Evolutionary conservation across 2,113 vertebrate species (phyloP), one percentile per base, ranked within the genome.

Genomic region (Forbesichthys agassizii): DNA sequence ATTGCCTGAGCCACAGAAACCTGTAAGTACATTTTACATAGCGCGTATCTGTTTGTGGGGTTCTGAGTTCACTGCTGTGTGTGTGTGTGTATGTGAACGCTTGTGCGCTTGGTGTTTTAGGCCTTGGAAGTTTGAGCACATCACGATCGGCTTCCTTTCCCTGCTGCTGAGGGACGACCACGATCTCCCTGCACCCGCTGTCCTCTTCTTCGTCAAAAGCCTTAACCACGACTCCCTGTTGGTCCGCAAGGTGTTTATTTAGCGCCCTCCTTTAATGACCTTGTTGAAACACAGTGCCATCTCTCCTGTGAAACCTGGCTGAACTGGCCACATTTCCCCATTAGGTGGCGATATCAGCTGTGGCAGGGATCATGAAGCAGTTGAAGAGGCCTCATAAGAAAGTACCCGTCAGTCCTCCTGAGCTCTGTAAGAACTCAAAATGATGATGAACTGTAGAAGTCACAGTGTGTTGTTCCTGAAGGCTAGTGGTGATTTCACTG

Each of bases 101-200:
- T 6, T 48, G 8, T 82, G 62, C 64, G 46, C 69, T 79, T 46
- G 42, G 18, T 49, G 16, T 89, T 88, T 4, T n/a, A 98, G 97
- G 75, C 96, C 97, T 47, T 99, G 97, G 97, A 98, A 99, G 85
- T 99, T 98, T 3, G 97, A 99, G 78, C 97, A 98, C 79, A 96
- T 98, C 77, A 88, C 96, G 48, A 96, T 98, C 52, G 96, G 96
- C 11, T 96, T 98, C 80, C 87, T 99, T 65, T 97, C 97, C 10
- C 80, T 99, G 64, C 93, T 99, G 18, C 86, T 99, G 86, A 93
- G 97, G 82, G 97, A 98, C 60, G 97, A 99, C 78, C 90, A 92
- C 64, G 84, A 96, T 3, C 87, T 99, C 66, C 97, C 96, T 20
- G 73, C 88, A 16, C 83, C 92, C 74, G 96, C 95, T 52, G 89